Base-by-base conservation (phyloP, 2,797 vertebrate genomes). In the Mycteria americana region DNA sequence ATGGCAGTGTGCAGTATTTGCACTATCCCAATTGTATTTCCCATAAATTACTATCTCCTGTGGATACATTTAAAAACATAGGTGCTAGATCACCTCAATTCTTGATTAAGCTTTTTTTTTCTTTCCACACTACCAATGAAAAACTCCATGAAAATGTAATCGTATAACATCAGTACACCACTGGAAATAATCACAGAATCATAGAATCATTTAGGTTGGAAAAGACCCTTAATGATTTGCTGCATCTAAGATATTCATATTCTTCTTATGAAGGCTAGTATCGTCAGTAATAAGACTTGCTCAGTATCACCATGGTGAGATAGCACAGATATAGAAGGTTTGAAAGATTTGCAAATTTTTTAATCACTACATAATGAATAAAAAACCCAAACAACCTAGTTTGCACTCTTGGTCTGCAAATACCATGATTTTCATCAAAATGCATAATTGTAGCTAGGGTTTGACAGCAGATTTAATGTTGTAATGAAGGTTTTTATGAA, bases 381-480 rank as follows among this genome's bases (percentile, higher is more conserved):
- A 87, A 87, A 77, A 18, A 1, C 0, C 28, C 18, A 79, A 25
- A 57, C 9, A 41, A 39, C 8, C 13, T 57, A n/a, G 33, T 91
- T 94, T 70, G 18, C 11, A 85, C 15, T 77, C 11, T 21, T 85
- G n/a, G 8, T 74, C 59, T 80, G 27, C 37, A 95, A 89, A 85
- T 59, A 53, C 4, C 7, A 28, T 12, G 6, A 37, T 80, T 85
- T 89, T 80, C 7, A 68, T 68, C 10, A 70, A 94, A 95, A 85
- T 33, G 0, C 2, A 6, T 60, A 77, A 67, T 31, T 76, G 19
- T 59, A 82, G 6, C 15, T 79, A 43, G 9, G 13, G 15, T 83
- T 95, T 87, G 92, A 85, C 18, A 91, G 39, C 11, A 87, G 51
- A 87, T 88, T 93, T 89, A 45, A 37, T n/a, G 23, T n/a, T 89